phyloP scores from a whole-genome alignment of 2,113 vertebrate species.

The Phalacrocorax aristotelis region DNA sequence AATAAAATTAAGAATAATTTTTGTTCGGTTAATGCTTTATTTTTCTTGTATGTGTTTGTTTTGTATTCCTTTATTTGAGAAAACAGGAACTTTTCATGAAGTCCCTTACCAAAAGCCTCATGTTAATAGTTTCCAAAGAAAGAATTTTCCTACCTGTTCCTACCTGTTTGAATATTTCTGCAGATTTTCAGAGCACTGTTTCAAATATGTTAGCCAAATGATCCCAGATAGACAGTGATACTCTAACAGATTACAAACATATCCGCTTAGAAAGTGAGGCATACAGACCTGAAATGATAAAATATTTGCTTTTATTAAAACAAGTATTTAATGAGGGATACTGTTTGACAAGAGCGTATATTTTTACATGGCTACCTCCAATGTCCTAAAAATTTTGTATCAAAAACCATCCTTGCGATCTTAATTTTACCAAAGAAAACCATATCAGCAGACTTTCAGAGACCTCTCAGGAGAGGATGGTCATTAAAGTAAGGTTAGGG shows the following conservation, averaged over 20 bases:
- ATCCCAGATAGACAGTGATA: background rate
- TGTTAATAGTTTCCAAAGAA: background rate
- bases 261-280: background rate
- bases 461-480: background rate
- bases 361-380: background rate
- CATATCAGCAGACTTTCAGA: background rate
- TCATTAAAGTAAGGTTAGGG: background rate
- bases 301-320: background rate
- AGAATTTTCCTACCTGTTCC: background rate
- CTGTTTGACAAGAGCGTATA: accelerated
- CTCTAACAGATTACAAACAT: background rate
- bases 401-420: background rate
- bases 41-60: background rate
- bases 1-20: background rate
- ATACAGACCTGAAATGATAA: background rate
- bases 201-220: background rate
- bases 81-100: background rate
- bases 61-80: background rate
- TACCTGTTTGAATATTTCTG: background rate
- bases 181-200: background rate
- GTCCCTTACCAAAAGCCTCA: background rate
- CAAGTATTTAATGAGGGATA: background rate
- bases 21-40: background rate
- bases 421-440: background rate
- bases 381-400: background rate